phyloP scores from a whole-genome alignment of 2,888 invertebrate genomes.

The Enchytraeus crypticus region DNA sequence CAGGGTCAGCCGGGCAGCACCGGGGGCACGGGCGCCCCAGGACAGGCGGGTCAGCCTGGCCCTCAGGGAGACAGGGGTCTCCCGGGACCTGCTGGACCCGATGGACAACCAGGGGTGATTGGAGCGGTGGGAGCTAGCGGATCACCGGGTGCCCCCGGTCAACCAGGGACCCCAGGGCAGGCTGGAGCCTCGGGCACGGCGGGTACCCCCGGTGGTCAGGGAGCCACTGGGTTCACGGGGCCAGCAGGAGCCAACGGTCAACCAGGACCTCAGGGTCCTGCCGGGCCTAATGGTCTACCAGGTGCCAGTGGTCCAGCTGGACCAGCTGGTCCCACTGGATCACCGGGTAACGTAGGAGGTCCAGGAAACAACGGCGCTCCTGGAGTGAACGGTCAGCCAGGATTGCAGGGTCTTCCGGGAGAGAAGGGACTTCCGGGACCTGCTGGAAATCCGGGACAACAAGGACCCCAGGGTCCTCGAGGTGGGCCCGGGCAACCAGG shows the following conservation, averaged over 20 bases:
- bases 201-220: conserved; percentile 9
- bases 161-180: neutral
- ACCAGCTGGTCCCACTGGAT: conserved; percentile 8
- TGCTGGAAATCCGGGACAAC: conserved; percentile 16
- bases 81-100: conserved; percentile 14
- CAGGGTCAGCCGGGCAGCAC: conserved; percentile 12
- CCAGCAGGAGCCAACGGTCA: conserved; percentile 12
- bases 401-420: conserved; percentile 16
- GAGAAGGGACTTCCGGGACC: conserved; percentile 16
- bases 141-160: conserved; percentile 5
- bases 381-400: conserved; percentile 14
- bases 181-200: conserved; percentile 4
- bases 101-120: conserved; percentile 6
- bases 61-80: conserved; percentile 16
- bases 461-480: conserved; percentile 10
- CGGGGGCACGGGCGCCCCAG: conserved; percentile 9
- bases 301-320: conserved; percentile 20
- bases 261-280: conserved; percentile 8
- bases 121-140: conserved; percentile 15
- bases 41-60: conserved; percentile 25
- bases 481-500: conserved; percentile 13
- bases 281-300: conserved; percentile 48
- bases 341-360: neutral
- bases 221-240: conserved; percentile 28
- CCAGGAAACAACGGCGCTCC: conserved; percentile 12